Base-by-base conservation (phyloP, 2,797 vertebrate species). In the Pangasius sanitwongsei region DNA sequence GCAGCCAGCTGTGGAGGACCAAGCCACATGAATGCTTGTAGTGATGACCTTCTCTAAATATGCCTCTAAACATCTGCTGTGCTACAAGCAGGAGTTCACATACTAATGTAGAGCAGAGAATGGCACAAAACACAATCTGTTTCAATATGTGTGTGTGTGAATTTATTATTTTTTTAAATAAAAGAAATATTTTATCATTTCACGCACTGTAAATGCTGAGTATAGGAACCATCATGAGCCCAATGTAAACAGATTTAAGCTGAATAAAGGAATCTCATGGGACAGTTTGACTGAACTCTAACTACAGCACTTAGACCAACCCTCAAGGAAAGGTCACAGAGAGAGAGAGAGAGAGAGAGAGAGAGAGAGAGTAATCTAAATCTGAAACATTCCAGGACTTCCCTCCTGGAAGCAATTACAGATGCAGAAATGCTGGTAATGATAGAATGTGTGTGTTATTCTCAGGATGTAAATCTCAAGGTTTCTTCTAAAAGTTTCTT, bases 381-480 rank as follows among this genome's bases (percentile, higher is more conserved):
- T 63, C 53, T 87, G 91, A 94, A 92, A 95, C 94, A 96, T 95
- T 96, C 95, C 95, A 92, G 59, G 65, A 95, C 93, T 95, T 96
- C 95, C 95, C 94, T 93, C 93, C 93, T 96, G 95, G 95, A 96
- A 96, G 94, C 92, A 93, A 95, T 96, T 96, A 95, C 55, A 92
- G 89, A 87, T 87, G 91, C 83, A 78, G 55, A 88, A 67, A 65
- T 85, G 83, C 50, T 70, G 59, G 72, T 59, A 80, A 80, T 87
- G 70, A 37, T 77, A 65, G n/a, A 53, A 72, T 75, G 55, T 69
- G 82, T 53, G 81, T 75, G 16, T 75, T 25, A 25, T 25, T 57
- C 15, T 37, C 34, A 83, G 28, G 55, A 81, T 81, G 77, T n/a
- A 63, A 44, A 63, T 63, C 59, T 63, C 12, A 41, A 41, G 31